Conservation (phyloP, 2,888 invertebrate species). For the Tenthredo notha region DNA sequence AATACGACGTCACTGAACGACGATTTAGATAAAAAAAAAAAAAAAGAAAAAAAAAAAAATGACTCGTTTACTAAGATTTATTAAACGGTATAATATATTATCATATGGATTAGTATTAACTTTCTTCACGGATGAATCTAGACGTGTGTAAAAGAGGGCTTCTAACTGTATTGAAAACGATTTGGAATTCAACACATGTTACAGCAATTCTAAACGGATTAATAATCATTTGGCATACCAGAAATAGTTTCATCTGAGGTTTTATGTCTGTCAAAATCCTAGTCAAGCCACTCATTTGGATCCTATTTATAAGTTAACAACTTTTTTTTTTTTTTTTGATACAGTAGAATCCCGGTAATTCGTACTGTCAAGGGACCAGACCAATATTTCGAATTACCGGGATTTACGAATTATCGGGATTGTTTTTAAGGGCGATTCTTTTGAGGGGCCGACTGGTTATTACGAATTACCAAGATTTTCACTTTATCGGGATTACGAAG, state of each 20-base stretch:
- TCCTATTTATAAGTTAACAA: not conserved
- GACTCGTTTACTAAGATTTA: not conserved
- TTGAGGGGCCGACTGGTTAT: too few species aligned
- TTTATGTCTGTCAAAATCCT: not conserved
- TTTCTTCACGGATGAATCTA: not conserved
- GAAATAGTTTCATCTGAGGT: not conserved
- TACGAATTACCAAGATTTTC: too few species aligned
- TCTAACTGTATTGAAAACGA: not conserved
- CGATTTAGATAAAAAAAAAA: too few species aligned
- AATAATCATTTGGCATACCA: not conserved
- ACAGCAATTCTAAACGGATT: not conserved
- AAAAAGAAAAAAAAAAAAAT: not conserved
- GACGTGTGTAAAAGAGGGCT: not conserved
- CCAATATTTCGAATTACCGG: too few species aligned
- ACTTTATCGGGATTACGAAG: too few species aligned
- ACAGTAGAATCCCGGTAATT: too few species aligned
- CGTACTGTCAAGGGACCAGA: too few species aligned
- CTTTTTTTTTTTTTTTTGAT: too few species aligned
- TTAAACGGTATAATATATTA: not conserved
- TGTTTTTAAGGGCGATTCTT: too few species aligned
- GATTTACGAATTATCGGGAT: too few species aligned
- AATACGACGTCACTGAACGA: not conserved
- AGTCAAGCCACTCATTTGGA: not conserved
- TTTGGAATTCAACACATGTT: not conserved
- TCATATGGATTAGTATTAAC: not conserved